Evolutionary conservation across 1,140 invertebrate genomes (phyloP).

Genomic region (Psilanteris sp.): DNA sequence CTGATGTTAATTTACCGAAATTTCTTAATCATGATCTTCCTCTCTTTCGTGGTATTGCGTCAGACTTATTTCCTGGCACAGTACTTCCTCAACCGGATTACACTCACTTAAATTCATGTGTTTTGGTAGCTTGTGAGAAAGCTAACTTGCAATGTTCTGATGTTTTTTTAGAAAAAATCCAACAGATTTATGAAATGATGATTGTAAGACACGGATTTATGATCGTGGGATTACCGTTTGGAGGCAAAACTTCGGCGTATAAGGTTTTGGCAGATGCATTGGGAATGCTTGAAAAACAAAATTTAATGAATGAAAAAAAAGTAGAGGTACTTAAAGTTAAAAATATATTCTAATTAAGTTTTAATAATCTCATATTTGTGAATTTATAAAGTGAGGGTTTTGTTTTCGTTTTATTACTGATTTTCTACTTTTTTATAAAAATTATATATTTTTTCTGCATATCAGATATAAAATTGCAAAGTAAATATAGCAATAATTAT

Average conservation of each 20-base stretch:
- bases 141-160: slow-evolving; percentile 92
- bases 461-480: too few relatives aligned
- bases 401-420: too few relatives aligned
- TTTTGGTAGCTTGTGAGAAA: slow-evolving; percentile 84
- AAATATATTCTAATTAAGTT: too few relatives aligned
- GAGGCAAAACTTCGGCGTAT: slow-evolving; percentile 91
- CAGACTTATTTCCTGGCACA: slow-evolving; percentile 94
- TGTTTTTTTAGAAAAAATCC: slow-evolving; percentile 93
- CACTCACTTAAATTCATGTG: slow-evolving; percentile 80
- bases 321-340: slow-evolving; percentile 85
- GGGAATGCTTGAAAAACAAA: slow-evolving; percentile 87
- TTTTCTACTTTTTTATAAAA: too few relatives aligned
- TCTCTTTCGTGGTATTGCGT: slow-evolving; percentile 92
- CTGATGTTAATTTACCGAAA: slow-evolving; percentile 96
- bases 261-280: slow-evolving; percentile 89
- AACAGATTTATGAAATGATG: slow-evolving; percentile 98
- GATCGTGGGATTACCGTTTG: slow-evolving; percentile 95
- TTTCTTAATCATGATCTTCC: slow-evolving; percentile 94
- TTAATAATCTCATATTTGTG: too few relatives aligned
- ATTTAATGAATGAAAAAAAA: slow-evolving; percentile 91
- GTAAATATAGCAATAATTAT: too few relatives aligned
- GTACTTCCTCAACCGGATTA: slow-evolving; percentile 87
- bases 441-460: too few relatives aligned
- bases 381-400: too few relatives aligned
- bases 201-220: slow-evolving; percentile 93